Percentiles rank a stretch among this genome's conserved stretches.
These are phyloP conservation scores for Paralichthys olivaceus DNA, from an alignment of 2,113 vertebrate genomes.

Conservation along the genomic window DNA sequence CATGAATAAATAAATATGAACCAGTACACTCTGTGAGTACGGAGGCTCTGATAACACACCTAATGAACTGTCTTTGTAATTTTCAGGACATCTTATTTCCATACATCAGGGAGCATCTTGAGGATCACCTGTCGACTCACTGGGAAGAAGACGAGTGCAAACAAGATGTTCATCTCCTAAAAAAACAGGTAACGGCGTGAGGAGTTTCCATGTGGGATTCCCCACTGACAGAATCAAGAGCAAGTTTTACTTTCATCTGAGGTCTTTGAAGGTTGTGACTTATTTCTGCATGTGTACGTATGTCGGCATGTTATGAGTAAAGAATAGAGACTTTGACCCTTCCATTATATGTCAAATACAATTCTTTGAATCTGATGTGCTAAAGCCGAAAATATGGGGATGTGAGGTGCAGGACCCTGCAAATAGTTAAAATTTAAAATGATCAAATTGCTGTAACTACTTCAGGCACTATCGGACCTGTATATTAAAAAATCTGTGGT, in stretches of 20 bases:
- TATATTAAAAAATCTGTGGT: too few species aligned
- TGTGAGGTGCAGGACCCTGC: too few species aligned
- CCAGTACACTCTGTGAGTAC: not conserved
- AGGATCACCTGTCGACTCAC: slow-evolving; percentile 89
- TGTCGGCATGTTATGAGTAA: too few species aligned
- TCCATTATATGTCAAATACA: too few species aligned
- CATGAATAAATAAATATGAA: not conserved
- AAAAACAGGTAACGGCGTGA: slow-evolving; percentile 88
- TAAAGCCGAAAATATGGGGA: too few species aligned
- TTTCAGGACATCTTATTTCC: slow-evolving; percentile 93
- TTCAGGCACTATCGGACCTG: too few species aligned
- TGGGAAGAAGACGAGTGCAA: slow-evolving; percentile 98
- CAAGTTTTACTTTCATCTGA: not conserved
- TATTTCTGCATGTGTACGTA: too few species aligned
- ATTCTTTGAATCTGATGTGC: too few species aligned
- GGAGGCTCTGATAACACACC: not conserved
- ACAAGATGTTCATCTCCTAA: slow-evolving; percentile 90
- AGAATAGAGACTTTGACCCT: too few species aligned
- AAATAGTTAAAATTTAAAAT: too few species aligned
- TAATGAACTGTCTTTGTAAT: slow-evolving; percentile 5
- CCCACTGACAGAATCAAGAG: not conserved
- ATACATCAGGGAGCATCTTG: slow-evolving; percentile 92
- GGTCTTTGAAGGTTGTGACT: too few species aligned
- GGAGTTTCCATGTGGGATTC: not conserved
- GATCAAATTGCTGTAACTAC: too few species aligned